Conservation (phyloP, 2,888 invertebrate species). For the Quadriops clusia region DNA sequence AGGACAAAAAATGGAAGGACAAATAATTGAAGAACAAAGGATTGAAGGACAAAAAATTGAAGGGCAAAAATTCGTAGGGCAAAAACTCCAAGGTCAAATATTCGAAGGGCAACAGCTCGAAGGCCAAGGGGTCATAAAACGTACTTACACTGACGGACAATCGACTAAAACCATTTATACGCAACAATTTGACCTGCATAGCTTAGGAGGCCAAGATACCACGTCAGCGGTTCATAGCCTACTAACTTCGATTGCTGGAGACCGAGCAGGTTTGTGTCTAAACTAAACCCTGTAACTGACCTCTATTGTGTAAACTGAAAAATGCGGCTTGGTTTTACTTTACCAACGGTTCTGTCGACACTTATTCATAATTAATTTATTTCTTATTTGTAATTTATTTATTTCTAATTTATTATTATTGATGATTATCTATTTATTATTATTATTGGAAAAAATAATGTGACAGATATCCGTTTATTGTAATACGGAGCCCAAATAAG, state of each 20-base stretch:
- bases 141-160: slow-evolving; percentile 24
- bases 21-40: too few relatives aligned
- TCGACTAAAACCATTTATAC: slow-evolving; percentile 28
- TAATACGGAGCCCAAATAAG: too few relatives aligned
- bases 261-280: slow-evolving; percentile 22
- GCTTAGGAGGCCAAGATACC: slow-evolving; percentile 14
- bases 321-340: too few relatives aligned
- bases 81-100: slow-evolving; percentile 12
- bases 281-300: slow-evolving; percentile 1
- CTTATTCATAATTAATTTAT: background rate
- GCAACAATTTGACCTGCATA: slow-evolving; percentile 25
- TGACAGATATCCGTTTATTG: too few relatives aligned
- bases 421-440: too few relatives aligned
- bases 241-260: slow-evolving; percentile 22
- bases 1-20: too few relatives aligned
- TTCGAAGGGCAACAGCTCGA: slow-evolving; percentile 16
- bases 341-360: background rate
- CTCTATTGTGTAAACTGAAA: too few relatives aligned
- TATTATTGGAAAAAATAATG: too few relatives aligned
- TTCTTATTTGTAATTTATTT: too few relatives aligned
- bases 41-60: too few relatives aligned
- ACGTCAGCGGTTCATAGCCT: slow-evolving; percentile 18
- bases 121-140: slow-evolving; percentile 22
- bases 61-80: background rate
- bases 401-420: too few relatives aligned